Evolutionary conservation across 2,797 vertebrate species (phyloP).

Genomic region (Scolopax rusticola): DNA sequence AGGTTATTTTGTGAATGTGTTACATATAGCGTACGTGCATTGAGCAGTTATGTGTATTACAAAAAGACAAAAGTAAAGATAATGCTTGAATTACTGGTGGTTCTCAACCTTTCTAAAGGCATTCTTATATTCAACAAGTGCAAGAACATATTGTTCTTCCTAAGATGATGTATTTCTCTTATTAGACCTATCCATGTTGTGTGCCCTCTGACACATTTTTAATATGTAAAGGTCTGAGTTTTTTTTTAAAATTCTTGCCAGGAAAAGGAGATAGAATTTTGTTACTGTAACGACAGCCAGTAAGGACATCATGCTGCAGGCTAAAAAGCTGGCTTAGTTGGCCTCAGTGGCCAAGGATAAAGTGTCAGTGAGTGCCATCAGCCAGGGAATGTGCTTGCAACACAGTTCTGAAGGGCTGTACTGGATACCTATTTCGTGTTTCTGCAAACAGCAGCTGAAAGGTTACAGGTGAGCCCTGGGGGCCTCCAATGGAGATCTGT

Average conservation of each 20-base stretch:
- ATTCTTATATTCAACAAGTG: background rate
- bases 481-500: background rate
- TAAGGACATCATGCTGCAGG: background rate
- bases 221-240: background rate
- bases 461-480: background rate
- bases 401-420: background rate
- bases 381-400: background rate
- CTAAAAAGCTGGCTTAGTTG: background rate
- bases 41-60: background rate
- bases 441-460: background rate
- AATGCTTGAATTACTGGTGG: background rate
- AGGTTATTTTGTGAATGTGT: background rate
- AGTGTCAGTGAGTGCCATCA: background rate
- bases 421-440: background rate
- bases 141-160: background rate
- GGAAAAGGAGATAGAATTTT: background rate
- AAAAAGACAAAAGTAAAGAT: background rate
- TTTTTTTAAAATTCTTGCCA: background rate
- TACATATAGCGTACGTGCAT: background rate
- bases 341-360: background rate
- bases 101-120: background rate
- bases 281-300: background rate
- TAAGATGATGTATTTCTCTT: background rate
- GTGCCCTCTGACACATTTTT: background rate
- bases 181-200: background rate